Percentiles rank a stretch among this genome's conserved stretches.
phyloP scores from a whole-genome alignment of 1,140 invertebrate species.

The Drosophila melanica region DNA sequence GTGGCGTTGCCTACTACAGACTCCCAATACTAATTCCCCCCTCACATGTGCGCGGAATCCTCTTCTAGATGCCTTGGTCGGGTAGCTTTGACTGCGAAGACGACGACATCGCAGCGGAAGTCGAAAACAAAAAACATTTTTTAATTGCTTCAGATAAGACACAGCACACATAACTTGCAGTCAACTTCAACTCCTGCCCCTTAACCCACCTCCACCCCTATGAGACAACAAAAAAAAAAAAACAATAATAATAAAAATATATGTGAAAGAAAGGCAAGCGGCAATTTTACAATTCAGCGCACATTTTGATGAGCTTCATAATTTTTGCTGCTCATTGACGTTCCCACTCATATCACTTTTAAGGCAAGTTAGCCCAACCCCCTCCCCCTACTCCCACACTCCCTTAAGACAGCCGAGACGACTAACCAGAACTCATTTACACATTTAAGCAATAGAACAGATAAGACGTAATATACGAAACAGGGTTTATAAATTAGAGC shows the following conservation, averaged over 20 bases:
- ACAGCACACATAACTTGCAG: constrained; percentile 68
- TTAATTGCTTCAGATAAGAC: constrained; percentile 79
- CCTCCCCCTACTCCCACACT: not conserved
- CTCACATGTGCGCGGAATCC: constrained; percentile 48
- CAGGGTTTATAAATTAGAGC: not conserved
- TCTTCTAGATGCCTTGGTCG: constrained; percentile 23
- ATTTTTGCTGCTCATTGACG: constrained; percentile 79
- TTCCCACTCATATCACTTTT: constrained; percentile 59
- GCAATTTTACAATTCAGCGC: constrained; percentile 81
- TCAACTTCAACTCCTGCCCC: constrained; percentile 14
- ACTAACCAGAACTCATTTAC: constrained; percentile 26
- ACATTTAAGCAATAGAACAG: constrained; percentile 19
- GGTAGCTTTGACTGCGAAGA: constrained; percentile 40
- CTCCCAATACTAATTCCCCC: constrained; percentile 24
- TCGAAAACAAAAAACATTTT: constrained; percentile 66
- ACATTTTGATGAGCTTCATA: constrained; percentile 81
- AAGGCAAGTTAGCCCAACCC: constrained; percentile 17
- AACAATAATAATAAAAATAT: constrained; percentile 12
- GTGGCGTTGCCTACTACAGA: constrained; percentile 6
- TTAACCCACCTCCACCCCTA: not conserved
- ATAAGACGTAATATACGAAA: constrained; percentile 1
- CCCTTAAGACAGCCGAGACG: constrained; percentile 11
- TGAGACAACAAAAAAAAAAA: constrained; percentile 2
- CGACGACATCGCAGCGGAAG: constrained; percentile 54
- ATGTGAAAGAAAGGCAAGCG: constrained; percentile 49